Percentiles rank a stretch among this genome's conserved stretches.
Conservation (phyloP, 2,113 vertebrate genomes). For the Colius striatus region DNA sequence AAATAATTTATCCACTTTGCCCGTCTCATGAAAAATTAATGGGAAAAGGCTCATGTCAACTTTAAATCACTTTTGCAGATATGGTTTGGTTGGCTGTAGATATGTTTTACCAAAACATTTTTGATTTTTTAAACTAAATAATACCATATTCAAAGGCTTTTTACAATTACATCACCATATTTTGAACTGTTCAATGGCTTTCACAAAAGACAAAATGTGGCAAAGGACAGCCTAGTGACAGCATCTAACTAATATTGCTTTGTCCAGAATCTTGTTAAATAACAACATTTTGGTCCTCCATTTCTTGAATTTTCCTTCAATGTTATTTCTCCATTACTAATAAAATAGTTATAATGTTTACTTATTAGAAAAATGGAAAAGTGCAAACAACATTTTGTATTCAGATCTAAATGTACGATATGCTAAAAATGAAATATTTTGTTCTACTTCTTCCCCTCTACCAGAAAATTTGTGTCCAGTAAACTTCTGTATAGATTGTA, state of each 20-base stretch:
- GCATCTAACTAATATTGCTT: background rate
- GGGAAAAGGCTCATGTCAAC: background rate
- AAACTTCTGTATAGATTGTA: background rate
- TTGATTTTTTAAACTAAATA: background rate
- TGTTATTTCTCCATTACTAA: background rate
- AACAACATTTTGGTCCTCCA: background rate
- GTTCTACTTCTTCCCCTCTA: background rate
- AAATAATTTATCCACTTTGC: slow-evolving; percentile 49
- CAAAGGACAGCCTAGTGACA: background rate
- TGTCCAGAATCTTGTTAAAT: background rate
- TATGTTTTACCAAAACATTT: background rate
- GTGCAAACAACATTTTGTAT: background rate
- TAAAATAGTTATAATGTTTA: background rate
- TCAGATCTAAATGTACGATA: background rate
- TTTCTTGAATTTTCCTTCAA: background rate
- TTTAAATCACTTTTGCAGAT: background rate
- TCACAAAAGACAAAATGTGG: background rate
- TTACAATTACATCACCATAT: background rate
- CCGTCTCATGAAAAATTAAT: slow-evolving; percentile 45
- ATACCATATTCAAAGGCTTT: background rate
- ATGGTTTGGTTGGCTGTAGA: background rate
- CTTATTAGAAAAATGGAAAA: background rate
- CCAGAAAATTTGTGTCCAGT: background rate
- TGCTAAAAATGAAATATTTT: background rate
- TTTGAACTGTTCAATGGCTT: background rate